Percentiles rank a stretch among this genome's conserved stretches.
phyloP scores from a whole-genome alignment of 2,888 invertebrate species.

The Zeuzera pyrina region DNA sequence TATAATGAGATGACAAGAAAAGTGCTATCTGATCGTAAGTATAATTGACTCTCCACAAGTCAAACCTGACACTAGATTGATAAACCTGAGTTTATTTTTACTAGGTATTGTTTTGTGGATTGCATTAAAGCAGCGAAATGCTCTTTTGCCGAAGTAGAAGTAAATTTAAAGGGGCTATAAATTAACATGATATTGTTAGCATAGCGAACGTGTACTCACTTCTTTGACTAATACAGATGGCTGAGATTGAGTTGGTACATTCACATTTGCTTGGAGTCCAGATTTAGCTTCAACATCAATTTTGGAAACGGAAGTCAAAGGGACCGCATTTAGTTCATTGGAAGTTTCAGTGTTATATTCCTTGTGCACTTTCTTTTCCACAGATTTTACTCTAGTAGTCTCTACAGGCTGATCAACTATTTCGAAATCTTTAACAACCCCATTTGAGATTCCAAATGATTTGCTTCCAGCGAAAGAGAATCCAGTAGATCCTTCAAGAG shows the following conservation, averaged over 20 bases:
- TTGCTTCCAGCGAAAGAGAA: constrained; percentile 35
- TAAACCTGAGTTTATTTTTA: too few species aligned
- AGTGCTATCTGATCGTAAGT: too few species aligned
- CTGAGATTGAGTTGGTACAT: constrained; percentile 7
- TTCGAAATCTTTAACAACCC: constrained; percentile 23
- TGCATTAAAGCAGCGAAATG: too few species aligned
- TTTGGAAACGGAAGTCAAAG: constrained; percentile 15
- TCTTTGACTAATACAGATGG: constrained; percentile 41
- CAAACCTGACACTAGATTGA: too few species aligned
- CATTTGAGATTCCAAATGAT: constrained; percentile 25
- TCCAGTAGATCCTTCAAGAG: constrained; percentile 33
- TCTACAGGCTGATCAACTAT: constrained; percentile 15
- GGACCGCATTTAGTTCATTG: constrained; percentile 38
- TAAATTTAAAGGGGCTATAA: constrained; percentile 17
- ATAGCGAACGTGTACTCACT: constrained; percentile 42
- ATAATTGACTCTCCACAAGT: too few species aligned
- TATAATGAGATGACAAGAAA: too few species aligned
- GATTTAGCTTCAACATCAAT: constrained; percentile 18
- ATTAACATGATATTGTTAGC: constrained; percentile 12
- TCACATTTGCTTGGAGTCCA: neutral
- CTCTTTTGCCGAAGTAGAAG: too few species aligned
- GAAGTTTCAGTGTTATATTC: constrained; percentile 33
- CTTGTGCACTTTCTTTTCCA: constrained; percentile 27
- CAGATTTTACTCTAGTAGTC: constrained; percentile 11
- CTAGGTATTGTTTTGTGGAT: too few species aligned